These are phyloP conservation scores for Chascanopsetta lugubris DNA, from an alignment of 2,113 vertebrate species.

Conservation along the genomic window DNA sequence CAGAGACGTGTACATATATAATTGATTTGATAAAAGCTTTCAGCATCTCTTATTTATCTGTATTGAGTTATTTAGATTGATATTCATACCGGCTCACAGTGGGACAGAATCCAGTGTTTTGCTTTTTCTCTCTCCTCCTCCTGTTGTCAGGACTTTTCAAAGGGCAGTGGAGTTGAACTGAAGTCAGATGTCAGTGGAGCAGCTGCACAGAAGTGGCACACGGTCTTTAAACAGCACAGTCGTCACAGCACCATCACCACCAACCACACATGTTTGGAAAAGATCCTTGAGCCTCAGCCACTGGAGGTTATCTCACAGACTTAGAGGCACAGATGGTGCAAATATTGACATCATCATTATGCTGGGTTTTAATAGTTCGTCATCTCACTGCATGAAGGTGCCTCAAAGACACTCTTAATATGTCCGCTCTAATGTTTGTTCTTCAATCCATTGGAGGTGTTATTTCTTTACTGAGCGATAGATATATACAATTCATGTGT, in stretches of 20 bases:
- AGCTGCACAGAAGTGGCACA: background rate
- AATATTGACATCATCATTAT: background rate
- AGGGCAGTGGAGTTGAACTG: background rate
- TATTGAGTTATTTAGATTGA: constrained; percentile 12
- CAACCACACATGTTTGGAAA: background rate
- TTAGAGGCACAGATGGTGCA: background rate
- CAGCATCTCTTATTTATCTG: background rate
- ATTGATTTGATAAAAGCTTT: background rate
- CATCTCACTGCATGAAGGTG: background rate
- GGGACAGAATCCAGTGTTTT: background rate
- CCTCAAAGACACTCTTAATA: background rate
- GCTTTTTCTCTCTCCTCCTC: background rate
- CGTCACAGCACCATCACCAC: background rate
- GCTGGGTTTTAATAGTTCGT: background rate
- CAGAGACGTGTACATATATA: background rate
- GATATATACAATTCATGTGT: no score
- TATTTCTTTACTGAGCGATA: no score
- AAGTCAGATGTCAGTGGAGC: background rate
- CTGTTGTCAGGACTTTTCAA: constrained; percentile 9
- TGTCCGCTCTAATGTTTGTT: background rate
- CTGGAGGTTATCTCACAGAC: background rate
- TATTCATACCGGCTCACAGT: constrained; percentile 3
- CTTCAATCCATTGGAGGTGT: background rate
- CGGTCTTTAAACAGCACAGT: background rate
- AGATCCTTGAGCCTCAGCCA: background rate